Evolutionary conservation across 2,797 vertebrate species (phyloP).

Genomic region (Chrosomus eos): DNA sequence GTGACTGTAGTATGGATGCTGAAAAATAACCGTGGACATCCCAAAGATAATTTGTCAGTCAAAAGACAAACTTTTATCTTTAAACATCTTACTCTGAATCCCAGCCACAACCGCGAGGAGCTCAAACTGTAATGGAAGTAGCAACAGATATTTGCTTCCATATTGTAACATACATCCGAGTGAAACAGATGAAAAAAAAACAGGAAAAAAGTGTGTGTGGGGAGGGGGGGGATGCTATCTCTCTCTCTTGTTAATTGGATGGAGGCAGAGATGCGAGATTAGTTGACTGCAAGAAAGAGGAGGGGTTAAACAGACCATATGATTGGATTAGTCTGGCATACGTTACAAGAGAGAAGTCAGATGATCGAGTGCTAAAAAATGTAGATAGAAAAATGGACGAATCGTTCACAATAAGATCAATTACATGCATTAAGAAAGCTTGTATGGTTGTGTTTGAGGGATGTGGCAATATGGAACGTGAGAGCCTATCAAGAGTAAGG

Average conservation of each 20-base stretch:
- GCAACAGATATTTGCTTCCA: background rate
- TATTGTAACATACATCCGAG: background rate
- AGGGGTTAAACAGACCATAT: background rate
- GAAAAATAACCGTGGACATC: background rate
- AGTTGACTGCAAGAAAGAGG: background rate
- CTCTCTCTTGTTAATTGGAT: background rate
- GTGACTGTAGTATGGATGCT: background rate
- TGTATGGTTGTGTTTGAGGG: background rate
- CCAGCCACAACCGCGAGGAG: background rate
- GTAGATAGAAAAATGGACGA: background rate
- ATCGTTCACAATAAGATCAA: background rate
- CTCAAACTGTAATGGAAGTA: background rate
- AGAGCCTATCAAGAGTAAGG: background rate
- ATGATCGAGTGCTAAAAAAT: too few relatives aligned
- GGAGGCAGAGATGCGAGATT: background rate
- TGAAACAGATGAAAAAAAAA: background rate
- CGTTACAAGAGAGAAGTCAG: background rate
- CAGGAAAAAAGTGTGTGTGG: too few relatives aligned
- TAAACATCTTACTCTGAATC: background rate
- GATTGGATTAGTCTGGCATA: background rate
- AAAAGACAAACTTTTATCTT: background rate
- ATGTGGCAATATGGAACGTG: background rate
- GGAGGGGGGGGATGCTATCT: background rate
- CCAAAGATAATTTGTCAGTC: background rate
- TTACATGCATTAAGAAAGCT: background rate